Evolutionary conservation across 2,113 vertebrate species (phyloP), one percentile per base, ranked within the genome.

Genomic region (Triplophysa dalaica): DNA sequence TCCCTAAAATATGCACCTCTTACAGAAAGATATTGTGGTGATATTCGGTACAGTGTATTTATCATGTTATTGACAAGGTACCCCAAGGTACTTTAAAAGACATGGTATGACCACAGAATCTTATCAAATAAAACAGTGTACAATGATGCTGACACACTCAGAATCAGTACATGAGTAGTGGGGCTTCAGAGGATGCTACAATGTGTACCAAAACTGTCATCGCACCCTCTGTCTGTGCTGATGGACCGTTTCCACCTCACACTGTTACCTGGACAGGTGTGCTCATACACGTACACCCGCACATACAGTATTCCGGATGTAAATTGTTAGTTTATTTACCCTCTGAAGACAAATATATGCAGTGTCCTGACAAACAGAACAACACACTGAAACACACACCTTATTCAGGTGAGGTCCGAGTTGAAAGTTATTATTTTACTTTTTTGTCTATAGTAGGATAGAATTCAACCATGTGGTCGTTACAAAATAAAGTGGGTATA

Each of bases 191-290:
- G 72, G 72, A 62, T 26, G 58, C 22, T 48, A 17, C 16, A 11
- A 14, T n/a, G 54, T 58, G 17, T 19, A 26, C 22, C 24, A 48
- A 75, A 8, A 17, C 72, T 41, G 4, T 75, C 72, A 78, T 70
- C 75, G 29, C 75, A 26, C 52, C 75, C 74, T 81, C 56, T 76
- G 50, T n/a, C 65, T 77, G 76, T 83, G 83, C 81, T 85, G 82
- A 87, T 70, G 56, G 80, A 66, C 70, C 22, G 76, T 81, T 85
- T 84, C 82, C 84, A 83, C 61, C 24, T 81, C 77, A 74, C 78
- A 83, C 74, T 84, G 76, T 84, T 79, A 85, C 74, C 84, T 80
- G 60, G 52, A 79, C 84, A 85, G 73, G 77, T 80, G 81, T 50
- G 69, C 77, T 80, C 38, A 68, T 19, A 60, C 67, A 78, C 13